Percentiles rank a stretch among this genome's conserved stretches.
These are phyloP conservation scores for Myzus persicae DNA, from an alignment of 1,140 invertebrate species.

Conservation along the genomic window DNA sequence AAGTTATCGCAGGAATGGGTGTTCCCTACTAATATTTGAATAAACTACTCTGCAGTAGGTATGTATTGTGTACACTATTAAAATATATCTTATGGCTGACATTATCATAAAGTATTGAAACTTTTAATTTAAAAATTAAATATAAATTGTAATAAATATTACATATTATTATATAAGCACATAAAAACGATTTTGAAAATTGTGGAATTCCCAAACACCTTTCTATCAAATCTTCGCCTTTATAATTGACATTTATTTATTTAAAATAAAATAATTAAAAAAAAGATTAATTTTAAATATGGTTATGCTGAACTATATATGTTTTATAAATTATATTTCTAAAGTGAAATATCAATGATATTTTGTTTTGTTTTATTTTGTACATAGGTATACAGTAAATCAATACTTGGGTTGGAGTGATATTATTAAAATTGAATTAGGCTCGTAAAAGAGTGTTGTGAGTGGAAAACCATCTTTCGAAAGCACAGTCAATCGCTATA, in stretches of 20 bases:
- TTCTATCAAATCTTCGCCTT: not conserved
- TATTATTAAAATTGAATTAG: slow-evolving; percentile 19
- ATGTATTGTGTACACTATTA: not conserved
- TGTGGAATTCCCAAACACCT: not conserved
- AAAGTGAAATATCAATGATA: not conserved
- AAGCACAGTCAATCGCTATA: not conserved
- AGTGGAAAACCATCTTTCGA: not conserved
- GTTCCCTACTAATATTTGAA: not conserved
- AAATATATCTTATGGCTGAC: not conserved
- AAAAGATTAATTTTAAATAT: not conserved
- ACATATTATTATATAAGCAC: not conserved
- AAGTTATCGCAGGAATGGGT: not conserved
- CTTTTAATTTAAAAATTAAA: not conserved
- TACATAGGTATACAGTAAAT: not conserved
- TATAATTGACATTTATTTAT: not conserved
- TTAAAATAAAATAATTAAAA: not conserved
- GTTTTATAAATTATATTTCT: not conserved
- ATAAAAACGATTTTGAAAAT: not conserved
- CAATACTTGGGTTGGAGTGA: not conserved
- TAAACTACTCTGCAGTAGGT: not conserved
- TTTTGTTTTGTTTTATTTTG: not conserved
- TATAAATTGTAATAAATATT: too few relatives aligned
- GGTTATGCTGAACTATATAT: not conserved
- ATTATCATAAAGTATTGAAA: not conserved
- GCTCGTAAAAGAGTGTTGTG: not conserved